Conservation (phyloP, 1,140 invertebrate genomes). For the Heliconius congener region DNA sequence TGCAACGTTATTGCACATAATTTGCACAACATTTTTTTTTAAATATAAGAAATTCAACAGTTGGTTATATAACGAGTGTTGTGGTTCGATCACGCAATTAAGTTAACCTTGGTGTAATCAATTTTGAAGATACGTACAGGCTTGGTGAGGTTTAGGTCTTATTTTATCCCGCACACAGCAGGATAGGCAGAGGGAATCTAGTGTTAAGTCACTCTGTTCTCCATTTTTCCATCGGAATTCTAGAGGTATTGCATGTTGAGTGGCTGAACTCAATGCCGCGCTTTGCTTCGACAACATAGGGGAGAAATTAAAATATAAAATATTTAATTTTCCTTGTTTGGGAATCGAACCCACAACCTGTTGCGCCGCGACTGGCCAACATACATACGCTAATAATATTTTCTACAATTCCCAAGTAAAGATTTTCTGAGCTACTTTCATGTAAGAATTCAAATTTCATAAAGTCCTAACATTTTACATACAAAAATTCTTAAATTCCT, state of each 20-base stretch:
- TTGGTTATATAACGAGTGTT: neutral
- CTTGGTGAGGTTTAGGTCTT: neutral
- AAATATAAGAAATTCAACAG: neutral
- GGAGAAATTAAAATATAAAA: too few species aligned
- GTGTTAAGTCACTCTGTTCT: too few species aligned
- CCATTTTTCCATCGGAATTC: too few species aligned
- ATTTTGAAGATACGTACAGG: neutral
- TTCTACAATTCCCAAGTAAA: neutral
- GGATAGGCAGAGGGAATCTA: too few species aligned
- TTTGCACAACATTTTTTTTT: constrained; percentile 3
- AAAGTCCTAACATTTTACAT: neutral
- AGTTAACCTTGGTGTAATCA: constrained; percentile 4
- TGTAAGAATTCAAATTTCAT: neutral
- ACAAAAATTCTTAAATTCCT: neutral
- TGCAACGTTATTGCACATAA: neutral
- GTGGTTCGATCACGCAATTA: neutral
- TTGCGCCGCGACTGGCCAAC: fast-evolving
- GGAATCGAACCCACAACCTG: too few species aligned
- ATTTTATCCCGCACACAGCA: neutral
- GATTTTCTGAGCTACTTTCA: neutral
- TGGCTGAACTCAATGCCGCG: too few species aligned
- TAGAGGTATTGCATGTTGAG: too few species aligned
- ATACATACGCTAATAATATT: neutral
- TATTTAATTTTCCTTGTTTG: too few species aligned
- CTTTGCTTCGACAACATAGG: too few species aligned